A percentile compares a stretch with the other conserved stretches of the same genome.
Conservation (phyloP, 2,797 vertebrate genomes). For the Iguana delicatissima region DNA sequence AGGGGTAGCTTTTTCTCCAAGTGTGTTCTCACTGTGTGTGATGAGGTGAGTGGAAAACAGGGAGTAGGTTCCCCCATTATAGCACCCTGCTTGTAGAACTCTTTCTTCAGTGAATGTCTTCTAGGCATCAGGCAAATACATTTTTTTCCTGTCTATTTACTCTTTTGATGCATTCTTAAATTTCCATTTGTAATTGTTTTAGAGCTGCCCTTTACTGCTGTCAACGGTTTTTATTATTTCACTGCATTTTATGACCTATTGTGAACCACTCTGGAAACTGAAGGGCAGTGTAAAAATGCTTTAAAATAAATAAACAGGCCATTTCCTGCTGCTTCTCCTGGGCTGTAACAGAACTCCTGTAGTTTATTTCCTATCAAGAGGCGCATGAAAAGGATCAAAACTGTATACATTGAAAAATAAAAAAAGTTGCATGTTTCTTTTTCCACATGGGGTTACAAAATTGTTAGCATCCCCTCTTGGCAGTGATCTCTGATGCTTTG, state of each 20-base stretch:
- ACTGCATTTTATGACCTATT: neutral
- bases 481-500: rapidly evolving
- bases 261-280: neutral
- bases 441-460: neutral
- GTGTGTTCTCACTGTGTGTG: neutral
- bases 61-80: neutral
- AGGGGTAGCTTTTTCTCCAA: neutral
- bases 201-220: neutral
- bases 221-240: neutral
- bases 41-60: neutral
- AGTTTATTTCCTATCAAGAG: neutral
- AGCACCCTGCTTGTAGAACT: neutral
- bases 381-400: neutral
- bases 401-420: rapidly evolving
- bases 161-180: neutral
- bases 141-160: neutral
- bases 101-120: neutral
- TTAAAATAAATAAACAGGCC: conserved; percentile 16
- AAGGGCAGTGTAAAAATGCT: neutral
- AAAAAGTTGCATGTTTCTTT: neutral
- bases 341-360: neutral
- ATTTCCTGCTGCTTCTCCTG: conserved; percentile 20
- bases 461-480: rapidly evolving
- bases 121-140: neutral
- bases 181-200: neutral